Base-by-base conservation (phyloP, 2,797 vertebrate species). In the Masticophis lateralis region DNA sequence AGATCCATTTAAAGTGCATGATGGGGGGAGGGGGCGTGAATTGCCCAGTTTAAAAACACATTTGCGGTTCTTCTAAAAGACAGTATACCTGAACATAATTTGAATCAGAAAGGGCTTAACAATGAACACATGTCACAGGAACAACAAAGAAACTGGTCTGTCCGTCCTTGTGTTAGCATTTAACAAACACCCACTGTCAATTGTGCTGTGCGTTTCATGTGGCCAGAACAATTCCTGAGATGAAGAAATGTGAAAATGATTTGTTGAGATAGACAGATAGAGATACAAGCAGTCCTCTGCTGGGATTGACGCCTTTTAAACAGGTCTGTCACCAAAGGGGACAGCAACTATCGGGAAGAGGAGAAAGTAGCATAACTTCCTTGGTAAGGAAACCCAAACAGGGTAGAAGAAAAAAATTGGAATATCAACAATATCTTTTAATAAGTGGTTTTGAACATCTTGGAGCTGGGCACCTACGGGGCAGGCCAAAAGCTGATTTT, bases 391-490 rank as follows among this genome's bases (percentile, higher is more conserved):
- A 56, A 25, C 5, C 18, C 4, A 28, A 59, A 20, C 0, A 0
- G 13, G n/a, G 12, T 11, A 12, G 12, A 5, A 27, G 20, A 32
- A 60, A 61, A 59, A 4, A n/a, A n/a, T 10, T 4, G 32, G 8
- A 8, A 0, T 0, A 0, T 63, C 37, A 59, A 55, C 14, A 0
- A 0, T n/a, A 79, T 51, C 10, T 10, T 5, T 9, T 12, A 28
- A 63, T 63, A 63, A 28, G 61, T 12, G 57, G 57, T 7, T 22
- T 59, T 11, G 27, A 63, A 0, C 37, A 32, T 12, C 69, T 0
- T 0, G 86, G 59, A 6, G 51, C 47, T 57, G 60, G 0, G 0
- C 37, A 20, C 25, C 20, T 47, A 3, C 11, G 2, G 13, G 55
- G 11, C 69, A 43, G 28, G 28, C 18, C 18, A n/a, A 22, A 74